Conservation (phyloP, 1,140 invertebrate species). For the Octopus sinensis region DNA sequence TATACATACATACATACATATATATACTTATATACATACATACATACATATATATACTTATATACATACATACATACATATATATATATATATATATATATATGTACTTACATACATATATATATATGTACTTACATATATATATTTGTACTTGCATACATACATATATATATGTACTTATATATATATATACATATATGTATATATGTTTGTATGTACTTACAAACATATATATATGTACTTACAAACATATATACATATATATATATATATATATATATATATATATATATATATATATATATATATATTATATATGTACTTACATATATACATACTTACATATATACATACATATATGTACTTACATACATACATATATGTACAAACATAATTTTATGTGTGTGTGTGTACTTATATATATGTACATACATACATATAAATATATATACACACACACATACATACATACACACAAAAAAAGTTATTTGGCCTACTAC, state of each 20-base stretch:
- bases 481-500: too few relatives aligned
- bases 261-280: neutral
- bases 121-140: neutral
- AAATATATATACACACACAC: too few relatives aligned
- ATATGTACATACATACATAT: too few relatives aligned
- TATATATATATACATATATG: neutral
- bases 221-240: neutral
- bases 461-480: too few relatives aligned
- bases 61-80: neutral
- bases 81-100: neutral
- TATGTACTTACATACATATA: neutral
- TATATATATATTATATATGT: neutral
- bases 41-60: neutral
- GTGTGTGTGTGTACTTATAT: too few relatives aligned
- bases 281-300: neutral
- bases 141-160: neutral
- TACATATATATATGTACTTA: neutral
- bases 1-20: neutral
- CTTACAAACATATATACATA: neutral
- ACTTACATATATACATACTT: slow-evolving; percentile 8
- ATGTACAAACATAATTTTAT: too few relatives aligned
- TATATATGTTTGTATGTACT: neutral
- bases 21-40: neutral
- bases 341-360: neutral
- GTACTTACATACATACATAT: neutral